Base-by-base conservation (phyloP, 2,888 invertebrate genomes). In the Rhodophaea formosa region DNA sequence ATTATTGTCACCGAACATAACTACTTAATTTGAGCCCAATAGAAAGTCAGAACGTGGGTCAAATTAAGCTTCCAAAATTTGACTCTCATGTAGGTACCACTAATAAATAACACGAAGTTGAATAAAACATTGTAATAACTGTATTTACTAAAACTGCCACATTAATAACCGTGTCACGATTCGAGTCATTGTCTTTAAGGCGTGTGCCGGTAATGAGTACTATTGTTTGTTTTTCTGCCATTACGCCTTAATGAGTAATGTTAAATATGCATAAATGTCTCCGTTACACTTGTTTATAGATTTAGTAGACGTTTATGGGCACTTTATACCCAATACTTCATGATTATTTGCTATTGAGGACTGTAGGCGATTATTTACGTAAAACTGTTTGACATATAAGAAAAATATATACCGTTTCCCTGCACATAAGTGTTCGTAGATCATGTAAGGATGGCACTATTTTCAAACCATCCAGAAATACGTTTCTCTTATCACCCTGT, bases 151-250 rank as follows among this genome's bases (percentile, higher is more conserved):
- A 8, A 16, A 51, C 35, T 35, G 51, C 35, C 16, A 16, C 15
- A 46, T 46, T 51, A 51, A 51, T 15, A 49, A 32, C 8, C 32
- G 12, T 32, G 15, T 51, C 16, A 51, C 47, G 17, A 49, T 16
- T 35, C 1, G 8, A 15, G 47, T 32, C 16, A 39, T 51, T 51
- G 35, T 51, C 6, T 51, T 10, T 8, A 35, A 32, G 32, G 32
- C 51, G 51, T 51, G 51, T 17, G 35, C 49, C 16, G 32, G 32
- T 51, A 51, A 51, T 35, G 32, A 35, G 32, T 30, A 56, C 35
- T 58, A 49, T 56, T 58, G 35, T 52, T 51, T 59, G 56, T 61
- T 56, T 49, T 42, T 54, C 59, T 60, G 52, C 55, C 51, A 32
- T 44, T 16, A 51, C 35, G 17, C 17, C 12, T 10, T 35, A 51